Conservation (phyloP, 2,888 invertebrate species). For the Shargacucullia verbasci region DNA sequence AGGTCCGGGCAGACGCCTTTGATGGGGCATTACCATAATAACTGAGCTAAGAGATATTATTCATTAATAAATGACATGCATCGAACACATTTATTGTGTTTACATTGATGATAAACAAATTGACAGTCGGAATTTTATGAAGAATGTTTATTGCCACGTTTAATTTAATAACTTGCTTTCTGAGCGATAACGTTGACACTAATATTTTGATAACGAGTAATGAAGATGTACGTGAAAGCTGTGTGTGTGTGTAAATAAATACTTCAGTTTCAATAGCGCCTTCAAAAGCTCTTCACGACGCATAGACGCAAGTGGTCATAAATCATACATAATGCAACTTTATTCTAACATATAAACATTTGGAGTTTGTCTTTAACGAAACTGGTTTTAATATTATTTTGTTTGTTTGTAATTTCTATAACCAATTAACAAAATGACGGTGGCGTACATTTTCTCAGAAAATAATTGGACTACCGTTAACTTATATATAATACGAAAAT, state of each 20-base stretch:
- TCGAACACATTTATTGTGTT: slow-evolving; percentile 48
- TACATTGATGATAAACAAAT: slow-evolving; percentile 54
- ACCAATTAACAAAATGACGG: too few relatives aligned
- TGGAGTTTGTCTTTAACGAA: slow-evolving; percentile 18
- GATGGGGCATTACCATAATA: slow-evolving; percentile 83
- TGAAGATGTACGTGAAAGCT: slow-evolving; percentile 27
- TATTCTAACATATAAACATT: slow-evolving; percentile 41
- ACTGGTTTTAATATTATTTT: slow-evolving; percentile 4
- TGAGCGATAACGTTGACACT: slow-evolving; percentile 29
- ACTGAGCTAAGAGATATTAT: slow-evolving; percentile 65
- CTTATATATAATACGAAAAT: too few relatives aligned
- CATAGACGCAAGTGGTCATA: slow-evolving; percentile 35
- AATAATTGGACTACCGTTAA: too few relatives aligned
- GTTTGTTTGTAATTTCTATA: too few relatives aligned
- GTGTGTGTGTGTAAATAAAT: slow-evolving; percentile 26
- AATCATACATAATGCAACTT: slow-evolving; percentile 44
- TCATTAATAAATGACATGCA: slow-evolving; percentile 61
- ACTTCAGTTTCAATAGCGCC: slow-evolving; percentile 33
- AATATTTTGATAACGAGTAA: slow-evolving; percentile 42
- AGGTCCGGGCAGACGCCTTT: slow-evolving; percentile 82
- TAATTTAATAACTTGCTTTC: slow-evolving; percentile 41
- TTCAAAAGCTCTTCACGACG: slow-evolving; percentile 43
- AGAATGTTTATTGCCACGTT: slow-evolving; percentile 41
- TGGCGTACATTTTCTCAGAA: too few relatives aligned
- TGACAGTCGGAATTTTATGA: slow-evolving; percentile 45